Conservation (phyloP, 2,888 invertebrate species). For the Troides helena region DNA sequence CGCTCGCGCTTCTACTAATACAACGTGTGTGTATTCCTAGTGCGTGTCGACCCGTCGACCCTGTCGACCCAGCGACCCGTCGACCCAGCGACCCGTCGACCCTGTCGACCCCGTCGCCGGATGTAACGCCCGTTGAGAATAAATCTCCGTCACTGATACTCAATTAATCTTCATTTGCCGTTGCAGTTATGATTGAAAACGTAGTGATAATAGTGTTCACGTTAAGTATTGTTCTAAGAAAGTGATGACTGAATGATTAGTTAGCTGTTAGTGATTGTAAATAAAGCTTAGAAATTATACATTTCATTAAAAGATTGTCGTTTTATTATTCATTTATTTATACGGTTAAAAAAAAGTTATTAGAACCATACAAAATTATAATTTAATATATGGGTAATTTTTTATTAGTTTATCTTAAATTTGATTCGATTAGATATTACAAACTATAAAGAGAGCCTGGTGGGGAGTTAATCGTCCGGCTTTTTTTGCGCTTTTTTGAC, state of each 20-base stretch:
- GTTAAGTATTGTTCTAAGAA: slow-evolving; percentile 71
- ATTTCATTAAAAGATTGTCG: slow-evolving; percentile 66
- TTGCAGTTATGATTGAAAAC: slow-evolving; percentile 73
- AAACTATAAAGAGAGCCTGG: too few species aligned
- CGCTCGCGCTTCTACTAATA: slow-evolving; percentile 39
- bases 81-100: slow-evolving; percentile 39
- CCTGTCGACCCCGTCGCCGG: slow-evolving; percentile 24
- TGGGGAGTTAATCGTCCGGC: too few species aligned
- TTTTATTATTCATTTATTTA: slow-evolving; percentile 48
- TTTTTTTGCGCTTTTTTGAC: too few species aligned
- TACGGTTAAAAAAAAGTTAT: not conserved
- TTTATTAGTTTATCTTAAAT: too few species aligned
- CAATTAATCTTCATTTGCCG: slow-evolving; percentile 74
- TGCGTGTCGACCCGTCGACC: slow-evolving; percentile 37
- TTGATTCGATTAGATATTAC: too few species aligned
- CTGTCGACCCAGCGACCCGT: slow-evolving; percentile 43
- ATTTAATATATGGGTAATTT: too few species aligned
- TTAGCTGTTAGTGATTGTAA: slow-evolving; percentile 76
- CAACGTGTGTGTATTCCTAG: slow-evolving; percentile 52
- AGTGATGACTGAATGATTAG: slow-evolving; percentile 76
- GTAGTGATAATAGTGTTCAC: slow-evolving; percentile 79
- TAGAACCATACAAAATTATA: too few species aligned
- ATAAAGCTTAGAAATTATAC: slow-evolving; percentile 79
- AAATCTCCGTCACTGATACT: slow-evolving; percentile 73
- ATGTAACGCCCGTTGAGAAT: slow-evolving; percentile 46